Conservation (phyloP, 2,797 vertebrate genomes). For the Pelodytes ibericus region DNA sequence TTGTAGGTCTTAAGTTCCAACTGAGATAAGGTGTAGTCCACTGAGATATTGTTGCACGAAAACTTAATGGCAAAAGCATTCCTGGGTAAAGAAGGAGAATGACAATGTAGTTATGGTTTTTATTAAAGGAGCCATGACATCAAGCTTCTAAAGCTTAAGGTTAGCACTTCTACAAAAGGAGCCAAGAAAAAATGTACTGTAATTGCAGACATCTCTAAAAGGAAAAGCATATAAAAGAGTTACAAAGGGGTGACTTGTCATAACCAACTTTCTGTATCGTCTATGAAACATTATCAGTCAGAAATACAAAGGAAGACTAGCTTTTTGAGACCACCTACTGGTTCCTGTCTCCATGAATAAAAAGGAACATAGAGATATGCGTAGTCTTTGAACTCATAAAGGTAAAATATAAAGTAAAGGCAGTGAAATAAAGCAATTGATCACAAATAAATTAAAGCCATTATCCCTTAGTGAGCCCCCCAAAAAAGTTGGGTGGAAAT, state of each 20-base stretch:
- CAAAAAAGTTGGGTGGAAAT: background rate
- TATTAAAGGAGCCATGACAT: slow-evolving; percentile 56
- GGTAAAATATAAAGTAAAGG: background rate
- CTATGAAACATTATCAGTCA: slow-evolving; percentile 59
- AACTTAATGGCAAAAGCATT: slow-evolving; percentile 35
- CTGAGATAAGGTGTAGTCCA: slow-evolving; percentile 29
- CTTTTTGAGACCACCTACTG: slow-evolving; percentile 44
- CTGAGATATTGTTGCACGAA: slow-evolving; percentile 27
- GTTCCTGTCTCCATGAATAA: slow-evolving; percentile 3
- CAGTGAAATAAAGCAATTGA: background rate
- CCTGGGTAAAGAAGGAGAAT: slow-evolving; percentile 3
- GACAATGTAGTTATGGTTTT: slow-evolving; percentile 27
- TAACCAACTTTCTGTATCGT: slow-evolving; percentile 56
- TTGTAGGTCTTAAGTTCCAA: slow-evolving; percentile 16
- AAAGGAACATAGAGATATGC: slow-evolving; percentile 10
- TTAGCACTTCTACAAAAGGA: slow-evolving; percentile 55
- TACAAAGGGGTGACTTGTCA: slow-evolving; percentile 36
- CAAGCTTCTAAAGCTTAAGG: slow-evolving; percentile 52
- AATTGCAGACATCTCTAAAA: slow-evolving; percentile 42
- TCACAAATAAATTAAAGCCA: slow-evolving; percentile 17
- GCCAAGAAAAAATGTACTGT: slow-evolving; percentile 50
- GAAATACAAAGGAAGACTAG: slow-evolving; percentile 56
- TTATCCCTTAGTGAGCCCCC: slow-evolving; percentile 17
- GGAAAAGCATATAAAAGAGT: slow-evolving; percentile 45
- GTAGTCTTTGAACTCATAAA: background rate